Evolutionary conservation across 2,888 invertebrate genomes (phyloP), one percentile per base, ranked within the genome.

Genomic region (Andrena hattorfiana): DNA sequence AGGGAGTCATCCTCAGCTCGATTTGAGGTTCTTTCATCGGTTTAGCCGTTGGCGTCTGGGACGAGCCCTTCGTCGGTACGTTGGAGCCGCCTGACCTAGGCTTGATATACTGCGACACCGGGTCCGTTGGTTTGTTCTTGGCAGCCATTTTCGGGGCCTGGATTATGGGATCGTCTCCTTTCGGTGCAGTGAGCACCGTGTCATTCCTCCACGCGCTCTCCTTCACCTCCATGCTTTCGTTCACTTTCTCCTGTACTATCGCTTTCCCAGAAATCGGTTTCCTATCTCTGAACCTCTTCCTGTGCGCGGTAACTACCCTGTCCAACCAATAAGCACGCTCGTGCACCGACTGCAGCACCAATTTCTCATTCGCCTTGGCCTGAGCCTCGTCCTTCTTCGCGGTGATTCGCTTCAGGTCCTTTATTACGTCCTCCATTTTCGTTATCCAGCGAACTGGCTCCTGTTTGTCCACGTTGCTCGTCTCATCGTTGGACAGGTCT

Each of bases 1-100:
- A 79, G 0, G 88, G 85, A 0, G 84, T 81, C 89, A 88, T 87
- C 23, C 73, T 75, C 28, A 88, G 49, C 54, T 88, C 87, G 0
- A 88, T 70, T 10, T 85, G 78, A 0, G 89, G 86, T 13, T 78
- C 60, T 2, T 62, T 84, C 5, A 10, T 7, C n/a, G 49, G 2
- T 1, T 0, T 32, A 2, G 8, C n/a, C 16, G 63, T 42, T 4
- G 77, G 8, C 0, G 60, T 10, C 4, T 81, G 77, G 0, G 76
- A 42, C 0, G 81, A 20, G 8, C 16, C 35, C 64, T 54, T 62
- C 20, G 32, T 10, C 6, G 70, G 2, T 2, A 30, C 5, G 6
- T 13, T n/a, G 3, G 68, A 35, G 2, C 13, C 30, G 2, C 16
- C 6, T 1, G 72, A 35, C 1, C 60, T 68, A 1, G 70, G 72